Evolutionary conservation across 2,888 invertebrate genomes (phyloP).

Genomic region (Poecilobothrus nobilitatus): DNA sequence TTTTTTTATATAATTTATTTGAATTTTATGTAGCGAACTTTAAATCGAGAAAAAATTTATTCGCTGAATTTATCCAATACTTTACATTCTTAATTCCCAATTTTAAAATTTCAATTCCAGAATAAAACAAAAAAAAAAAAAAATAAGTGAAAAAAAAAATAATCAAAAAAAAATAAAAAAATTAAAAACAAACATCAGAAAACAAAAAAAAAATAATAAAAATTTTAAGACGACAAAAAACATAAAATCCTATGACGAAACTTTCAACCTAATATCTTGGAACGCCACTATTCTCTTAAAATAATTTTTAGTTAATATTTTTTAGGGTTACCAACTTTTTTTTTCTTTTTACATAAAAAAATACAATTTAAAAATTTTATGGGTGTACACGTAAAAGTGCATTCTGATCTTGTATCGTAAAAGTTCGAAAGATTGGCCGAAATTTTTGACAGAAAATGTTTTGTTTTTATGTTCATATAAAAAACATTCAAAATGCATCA

Average conservation of each 20-base stretch:
- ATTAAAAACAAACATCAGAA: no score
- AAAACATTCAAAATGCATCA: no score
- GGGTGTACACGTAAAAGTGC: no score
- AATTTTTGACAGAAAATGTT: no score
- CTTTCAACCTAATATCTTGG: neutral
- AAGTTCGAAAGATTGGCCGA: no score
- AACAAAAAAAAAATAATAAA: neutral
- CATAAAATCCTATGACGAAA: neutral
- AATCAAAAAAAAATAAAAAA: neutral
- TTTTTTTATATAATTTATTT: neutral
- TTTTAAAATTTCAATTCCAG: neutral
- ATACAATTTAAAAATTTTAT: no score
- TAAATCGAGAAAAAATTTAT: neutral
- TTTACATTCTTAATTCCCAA: neutral
- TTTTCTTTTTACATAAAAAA: no score
- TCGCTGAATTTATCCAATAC: neutral
- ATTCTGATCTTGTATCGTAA: no score
- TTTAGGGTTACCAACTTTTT: no score
- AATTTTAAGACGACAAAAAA: neutral
- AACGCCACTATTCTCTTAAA: neutral
- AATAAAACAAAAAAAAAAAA: no score
- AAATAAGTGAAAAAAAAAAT: neutral
- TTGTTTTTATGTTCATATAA: no score
- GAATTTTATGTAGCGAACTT: constrained; percentile 4
- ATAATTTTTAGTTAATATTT: neutral